Conservation (phyloP, 2,113 vertebrate species). For the Nibea coibor region DNA sequence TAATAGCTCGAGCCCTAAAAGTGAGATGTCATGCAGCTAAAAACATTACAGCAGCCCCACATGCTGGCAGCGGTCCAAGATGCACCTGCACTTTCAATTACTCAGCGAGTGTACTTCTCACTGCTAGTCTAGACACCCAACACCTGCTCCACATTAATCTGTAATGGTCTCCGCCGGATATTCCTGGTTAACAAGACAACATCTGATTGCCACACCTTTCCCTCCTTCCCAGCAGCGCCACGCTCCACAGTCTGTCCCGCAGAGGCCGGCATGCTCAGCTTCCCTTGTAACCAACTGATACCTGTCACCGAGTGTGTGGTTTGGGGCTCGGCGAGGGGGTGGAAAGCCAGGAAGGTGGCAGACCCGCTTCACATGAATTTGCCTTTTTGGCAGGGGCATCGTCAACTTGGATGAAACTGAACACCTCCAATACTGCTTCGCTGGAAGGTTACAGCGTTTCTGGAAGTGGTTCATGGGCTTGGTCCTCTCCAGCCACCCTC, state of each 20-base stretch:
- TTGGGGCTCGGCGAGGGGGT: constrained; percentile 19
- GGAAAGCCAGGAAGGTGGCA: constrained; percentile 64
- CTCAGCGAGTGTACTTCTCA: constrained; percentile 59
- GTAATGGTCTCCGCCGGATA: constrained; percentile 63
- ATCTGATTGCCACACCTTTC: constrained; percentile 72
- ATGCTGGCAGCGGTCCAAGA: constrained; percentile 71
- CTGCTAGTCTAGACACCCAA: constrained; percentile 73
- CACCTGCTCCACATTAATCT: constrained; percentile 80
- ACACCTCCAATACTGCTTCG: constrained; percentile 56
- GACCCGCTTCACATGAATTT: constrained; percentile 65
- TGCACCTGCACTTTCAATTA: constrained; percentile 81
- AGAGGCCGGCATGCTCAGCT: constrained; percentile 17
- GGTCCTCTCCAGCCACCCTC: constrained; percentile 57
- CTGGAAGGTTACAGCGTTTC: constrained; percentile 60
- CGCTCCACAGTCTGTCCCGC: not conserved
- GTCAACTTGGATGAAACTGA: constrained; percentile 64
- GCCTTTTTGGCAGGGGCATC: constrained; percentile 56
- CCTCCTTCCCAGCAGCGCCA: constrained; percentile 19
- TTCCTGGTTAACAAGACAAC: constrained; percentile 71
- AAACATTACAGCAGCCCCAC: constrained; percentile 66
- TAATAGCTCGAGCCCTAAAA: constrained; percentile 64
- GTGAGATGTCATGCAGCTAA: constrained; percentile 68
- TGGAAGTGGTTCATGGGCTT: constrained; percentile 62
- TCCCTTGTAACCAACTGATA: constrained; percentile 36
- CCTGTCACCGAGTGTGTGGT: constrained; percentile 55